Base-by-base conservation (phyloP, 2,113 vertebrate genomes). In the Pimephales promelas region DNA sequence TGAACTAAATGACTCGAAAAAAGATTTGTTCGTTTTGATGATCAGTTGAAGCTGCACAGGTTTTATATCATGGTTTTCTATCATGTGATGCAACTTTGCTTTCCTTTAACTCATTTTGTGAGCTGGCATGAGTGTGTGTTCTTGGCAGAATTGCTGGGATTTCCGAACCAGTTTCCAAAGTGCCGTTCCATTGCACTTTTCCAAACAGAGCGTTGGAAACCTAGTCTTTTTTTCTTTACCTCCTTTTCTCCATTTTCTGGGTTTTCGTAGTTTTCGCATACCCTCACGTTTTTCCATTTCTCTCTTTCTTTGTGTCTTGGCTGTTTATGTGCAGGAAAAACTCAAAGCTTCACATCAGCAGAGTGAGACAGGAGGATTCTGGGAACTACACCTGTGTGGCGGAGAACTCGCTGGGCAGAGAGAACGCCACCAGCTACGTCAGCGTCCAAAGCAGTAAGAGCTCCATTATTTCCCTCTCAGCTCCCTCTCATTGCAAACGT, bases 371-470 rank as follows among this genome's bases (percentile, higher is more conserved):
- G 86, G 96, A 97, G 89, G 97, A 99, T 74, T 96, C 97, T 83
- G 98, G 97, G 82, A 97, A 98, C 92, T 99, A 99, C 90, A 96
- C 96, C 75, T 99, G 98, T 22, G 96, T 99, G 94, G 98, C 95
- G 0, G 96, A 98, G 93, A 99, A 99, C 92, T 91, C 95, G 86
- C 90, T 97, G 87, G 98, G 98, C 89, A 97, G 95, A 90, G 97
- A 97, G 92, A 95, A 95, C 16, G 91, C 91, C 87, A 95, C 95
- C 59, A 97, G 97, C 92, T 95, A 93, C 86, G 95, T 99, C 92
- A 96, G 92, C 86, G 95, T 99, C 91, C 97, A 95, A 93, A 97
- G 96, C 90, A 96, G 98, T 99, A 96, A 96, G 97, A 61, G 52
- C 59, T 31, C 43, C 24, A 11, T 83, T 78, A 31, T 34, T 57